phyloP scores from a whole-genome alignment of 2,888 invertebrate species.

The Ectemnius lituratus region DNA sequence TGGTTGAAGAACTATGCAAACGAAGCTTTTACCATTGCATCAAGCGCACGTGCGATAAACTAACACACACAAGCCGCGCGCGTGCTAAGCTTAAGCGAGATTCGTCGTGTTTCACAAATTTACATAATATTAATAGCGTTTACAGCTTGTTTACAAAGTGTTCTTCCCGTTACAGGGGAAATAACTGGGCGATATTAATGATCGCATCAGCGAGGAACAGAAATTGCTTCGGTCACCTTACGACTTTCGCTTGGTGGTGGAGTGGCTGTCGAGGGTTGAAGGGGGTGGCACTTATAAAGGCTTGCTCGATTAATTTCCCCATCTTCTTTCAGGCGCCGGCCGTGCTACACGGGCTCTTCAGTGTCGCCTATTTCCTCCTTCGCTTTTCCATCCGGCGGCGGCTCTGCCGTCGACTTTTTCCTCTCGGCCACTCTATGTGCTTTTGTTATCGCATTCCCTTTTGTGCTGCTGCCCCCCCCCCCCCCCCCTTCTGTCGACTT shows the following conservation, averaged over 20 bases:
- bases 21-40: too few relatives aligned
- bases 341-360: not conserved
- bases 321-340: constrained; percentile 15
- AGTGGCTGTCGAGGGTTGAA: too few relatives aligned
- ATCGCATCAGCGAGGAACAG: not conserved
- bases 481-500: not conserved
- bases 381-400: constrained; percentile 39
- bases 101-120: too few relatives aligned
- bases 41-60: too few relatives aligned
- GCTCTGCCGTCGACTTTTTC: constrained; percentile 16
- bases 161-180: too few relatives aligned
- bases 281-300: constrained; percentile 1
- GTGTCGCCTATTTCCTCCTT: constrained; percentile 17
- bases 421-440: constrained; percentile 1
- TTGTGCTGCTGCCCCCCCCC: not conserved
- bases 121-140: too few relatives aligned
- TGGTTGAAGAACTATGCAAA: too few relatives aligned
- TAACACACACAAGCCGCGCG: too few relatives aligned
- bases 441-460: constrained; percentile 9
- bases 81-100: too few relatives aligned
- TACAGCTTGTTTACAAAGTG: too few relatives aligned
- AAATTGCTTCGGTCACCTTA: constrained; percentile 3
- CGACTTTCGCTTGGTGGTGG: not conserved
- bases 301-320: constrained; percentile 2
- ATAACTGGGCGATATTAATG: not conserved